Evolutionary conservation across 2,113 vertebrate genomes (phyloP), one percentile per base, ranked within the genome.

Genomic region (Oostethus manadensis): DNA sequence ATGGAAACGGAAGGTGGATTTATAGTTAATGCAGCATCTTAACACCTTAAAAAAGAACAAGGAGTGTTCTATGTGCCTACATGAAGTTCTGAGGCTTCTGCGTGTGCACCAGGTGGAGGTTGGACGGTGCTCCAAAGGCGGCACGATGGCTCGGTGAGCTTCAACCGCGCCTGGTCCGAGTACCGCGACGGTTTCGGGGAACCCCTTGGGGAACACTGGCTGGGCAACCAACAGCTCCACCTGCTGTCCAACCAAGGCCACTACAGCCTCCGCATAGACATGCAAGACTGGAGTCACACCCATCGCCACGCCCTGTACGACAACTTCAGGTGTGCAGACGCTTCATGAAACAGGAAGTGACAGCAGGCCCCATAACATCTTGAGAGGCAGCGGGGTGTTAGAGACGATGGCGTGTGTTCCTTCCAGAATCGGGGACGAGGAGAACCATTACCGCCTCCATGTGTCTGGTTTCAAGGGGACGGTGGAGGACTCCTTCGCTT

Each of bases 51-150:
- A 8, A 10, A 16, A 2, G 10, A 8, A 10, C 38, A 13, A 35
- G 17, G 10, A 29, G 18, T 48, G 42, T 46, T 10, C 10, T 10
- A 13, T 51, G 43, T 26, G 4, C 23, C 2, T 42, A 0, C 54
- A 10, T 58, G 13, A 29, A 17, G 51, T 13, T 42, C 9, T 8
- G 1, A 14, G 29, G 16, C 18, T 56, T 45, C 8, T 56, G 21
- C 18, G 29, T 55, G 17, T 55, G 17, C n/a, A 1, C 10, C 50
- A 94, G 93, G 91, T 1, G 92, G 93, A 0, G 93, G 93, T 1
- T 94, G 93, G 92, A 93, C 92, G 0, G 74, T 93, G 35, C 89
- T 94, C 60, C 93, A 94, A 83, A 63, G 85, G 17, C 89, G 92
- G 1, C 78, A 81, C 3, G 90, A 92, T 0, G 92, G 92, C 3